Evolutionary conservation across 2,797 vertebrate species (phyloP).

Genomic region (Threskiornis aethiopicus): DNA sequence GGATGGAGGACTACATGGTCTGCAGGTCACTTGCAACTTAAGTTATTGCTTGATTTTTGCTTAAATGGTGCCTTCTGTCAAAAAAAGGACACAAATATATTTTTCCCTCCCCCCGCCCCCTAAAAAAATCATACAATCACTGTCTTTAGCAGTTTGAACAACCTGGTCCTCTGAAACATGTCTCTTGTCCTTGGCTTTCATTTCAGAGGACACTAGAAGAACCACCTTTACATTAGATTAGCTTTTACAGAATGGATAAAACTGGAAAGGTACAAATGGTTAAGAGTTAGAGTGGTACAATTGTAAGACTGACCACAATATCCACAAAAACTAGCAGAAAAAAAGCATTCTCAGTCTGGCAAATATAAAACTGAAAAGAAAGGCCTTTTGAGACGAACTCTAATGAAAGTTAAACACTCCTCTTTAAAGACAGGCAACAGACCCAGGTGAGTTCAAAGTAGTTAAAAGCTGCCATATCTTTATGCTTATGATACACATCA

Average conservation of each 20-base stretch:
- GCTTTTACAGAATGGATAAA: background rate
- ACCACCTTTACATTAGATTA: background rate
- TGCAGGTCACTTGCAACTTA: background rate
- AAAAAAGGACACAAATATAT: background rate
- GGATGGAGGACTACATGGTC: background rate
- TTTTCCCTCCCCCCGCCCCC: too few relatives aligned
- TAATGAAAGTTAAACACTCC: background rate
- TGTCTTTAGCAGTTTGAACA: background rate
- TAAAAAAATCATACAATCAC: background rate
- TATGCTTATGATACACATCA: background rate
- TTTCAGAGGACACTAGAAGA: background rate
- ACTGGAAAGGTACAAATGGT: background rate
- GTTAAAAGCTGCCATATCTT: background rate
- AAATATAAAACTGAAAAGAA: background rate
- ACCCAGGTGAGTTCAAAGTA: background rate
- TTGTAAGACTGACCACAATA: background rate
- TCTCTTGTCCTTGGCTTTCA: background rate
- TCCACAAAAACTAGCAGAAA: background rate
- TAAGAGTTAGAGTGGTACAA: background rate
- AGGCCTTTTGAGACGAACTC: background rate
- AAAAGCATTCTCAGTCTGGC: background rate
- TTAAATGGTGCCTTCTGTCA: background rate
- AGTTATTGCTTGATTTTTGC: background rate
- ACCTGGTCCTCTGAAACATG: background rate
- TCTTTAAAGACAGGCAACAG: background rate